Evolutionary conservation across 1,140 invertebrate genomes (phyloP).

Genomic region (Diuraphis noxia): DNA sequence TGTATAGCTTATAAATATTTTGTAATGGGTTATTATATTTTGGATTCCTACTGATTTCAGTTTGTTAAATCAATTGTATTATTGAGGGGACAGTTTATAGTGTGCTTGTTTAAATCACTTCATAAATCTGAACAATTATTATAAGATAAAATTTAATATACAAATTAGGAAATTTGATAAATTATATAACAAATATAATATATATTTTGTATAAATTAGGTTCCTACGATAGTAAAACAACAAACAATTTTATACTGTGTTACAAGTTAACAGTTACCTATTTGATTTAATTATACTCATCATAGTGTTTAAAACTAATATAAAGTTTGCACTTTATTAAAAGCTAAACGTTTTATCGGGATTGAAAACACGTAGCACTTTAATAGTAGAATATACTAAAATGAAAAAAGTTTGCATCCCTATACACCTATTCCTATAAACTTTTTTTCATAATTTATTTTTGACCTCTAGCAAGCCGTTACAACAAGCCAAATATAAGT

Average conservation of each 20-base stretch:
- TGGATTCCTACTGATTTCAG: neutral
- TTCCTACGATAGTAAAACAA: neutral
- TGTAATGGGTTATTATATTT: neutral
- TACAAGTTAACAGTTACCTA: neutral
- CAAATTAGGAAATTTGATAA: neutral
- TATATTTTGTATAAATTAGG: neutral
- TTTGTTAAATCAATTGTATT: neutral
- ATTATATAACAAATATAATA: neutral
- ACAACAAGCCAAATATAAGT: neutral
- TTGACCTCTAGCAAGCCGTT: neutral
- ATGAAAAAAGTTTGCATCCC: neutral
- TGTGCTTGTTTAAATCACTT: neutral
- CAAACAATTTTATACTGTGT: neutral
- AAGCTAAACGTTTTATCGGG: neutral
- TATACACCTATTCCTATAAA: neutral
- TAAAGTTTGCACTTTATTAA: neutral
- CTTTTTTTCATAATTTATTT: neutral
- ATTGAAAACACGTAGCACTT: constrained; percentile 2
- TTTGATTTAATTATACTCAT: neutral
- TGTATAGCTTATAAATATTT: neutral
- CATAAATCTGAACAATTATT: neutral
- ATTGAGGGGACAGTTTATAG: neutral
- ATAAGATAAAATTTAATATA: neutral
- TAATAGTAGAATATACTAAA: neutral
- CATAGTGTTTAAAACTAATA: neutral